phyloP scores from a whole-genome alignment of 2,888 invertebrate genomes.

The Cyclophora albipunctata region DNA sequence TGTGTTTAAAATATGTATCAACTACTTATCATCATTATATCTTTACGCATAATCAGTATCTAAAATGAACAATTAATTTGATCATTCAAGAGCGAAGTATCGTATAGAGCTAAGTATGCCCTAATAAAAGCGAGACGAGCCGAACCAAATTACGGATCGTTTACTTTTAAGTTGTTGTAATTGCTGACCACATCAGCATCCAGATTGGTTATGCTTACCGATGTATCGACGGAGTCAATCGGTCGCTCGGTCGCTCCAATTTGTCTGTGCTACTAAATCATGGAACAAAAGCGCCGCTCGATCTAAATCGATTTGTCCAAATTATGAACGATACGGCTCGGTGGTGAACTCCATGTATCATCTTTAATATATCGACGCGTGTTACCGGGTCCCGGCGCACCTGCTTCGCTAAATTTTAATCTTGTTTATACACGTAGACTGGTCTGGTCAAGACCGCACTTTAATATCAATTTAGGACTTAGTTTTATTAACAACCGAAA shows the following conservation, averaged over 20 bases:
- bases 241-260: conserved; percentile 45
- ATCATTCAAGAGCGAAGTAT: too few species aligned
- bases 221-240: conserved; percentile 25
- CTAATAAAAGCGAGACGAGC: conserved; percentile 34
- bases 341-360: conserved; percentile 21
- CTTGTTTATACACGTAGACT: neutral
- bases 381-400: conserved; percentile 35
- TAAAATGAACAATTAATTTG: too few species aligned
- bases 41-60: too few species aligned
- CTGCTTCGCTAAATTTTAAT: conserved; percentile 30
- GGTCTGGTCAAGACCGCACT: too few species aligned
- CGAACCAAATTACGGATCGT: conserved; percentile 58
- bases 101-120: too few species aligned
- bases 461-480: too few species aligned
- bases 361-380: conserved; percentile 51
- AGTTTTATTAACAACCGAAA: too few species aligned
- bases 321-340: conserved; percentile 47
- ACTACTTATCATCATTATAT: too few species aligned
- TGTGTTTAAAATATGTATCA: too few species aligned
- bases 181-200: conserved; percentile 55
- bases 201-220: conserved; percentile 51
- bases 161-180: conserved; percentile 64
- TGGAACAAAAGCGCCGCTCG: conserved; percentile 65
- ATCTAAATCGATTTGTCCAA: conserved; percentile 72
- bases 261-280: conserved; percentile 70